Percentiles rank a stretch among this genome's conserved stretches.
These are phyloP conservation scores for Smittia aterrima DNA, from an alignment of 2,888 invertebrate genomes.

Conservation along the genomic window DNA sequence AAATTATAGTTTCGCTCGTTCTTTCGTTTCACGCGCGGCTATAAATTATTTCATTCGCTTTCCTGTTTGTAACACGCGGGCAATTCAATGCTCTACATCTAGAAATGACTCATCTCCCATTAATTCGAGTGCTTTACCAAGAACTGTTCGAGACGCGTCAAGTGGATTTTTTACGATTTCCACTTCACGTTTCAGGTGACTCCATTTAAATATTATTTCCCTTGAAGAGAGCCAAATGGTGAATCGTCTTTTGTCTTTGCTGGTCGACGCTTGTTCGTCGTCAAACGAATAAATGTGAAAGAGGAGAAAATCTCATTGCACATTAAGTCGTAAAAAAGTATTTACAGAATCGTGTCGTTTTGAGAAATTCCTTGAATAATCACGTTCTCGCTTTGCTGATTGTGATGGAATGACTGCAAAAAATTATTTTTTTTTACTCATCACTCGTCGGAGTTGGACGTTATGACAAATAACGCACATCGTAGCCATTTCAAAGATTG, in stretches of 20 bases:
- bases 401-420: conserved; percentile 8
- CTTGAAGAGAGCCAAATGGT: not conserved
- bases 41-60: not conserved
- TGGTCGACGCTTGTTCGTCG: not conserved
- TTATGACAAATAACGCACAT: conserved; percentile 41
- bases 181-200: conserved; percentile 29
- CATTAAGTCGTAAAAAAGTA: conserved; percentile 41
- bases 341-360: conserved; percentile 39
- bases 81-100: not conserved
- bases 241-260: not conserved
- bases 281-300: not conserved
- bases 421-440: not conserved
- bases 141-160: conserved; percentile 1
- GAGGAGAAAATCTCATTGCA: not conserved
- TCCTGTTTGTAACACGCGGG: not conserved
- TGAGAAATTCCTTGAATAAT: conserved; percentile 36
- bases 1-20: conserved; percentile 11
- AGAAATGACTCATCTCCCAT: not conserved
- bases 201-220: conserved; percentile 38
- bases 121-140: not conserved
- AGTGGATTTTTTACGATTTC: conserved; percentile 11
- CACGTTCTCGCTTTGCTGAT: conserved; percentile 22
- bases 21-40: not conserved
- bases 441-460: not conserved
- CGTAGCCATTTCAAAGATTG: conserved; percentile 26